A percentile compares a stretch with the other conserved stretches of the same genome.
phyloP scores from a whole-genome alignment of 1,140 invertebrate genomes.

The Galleria mellonella region DNA sequence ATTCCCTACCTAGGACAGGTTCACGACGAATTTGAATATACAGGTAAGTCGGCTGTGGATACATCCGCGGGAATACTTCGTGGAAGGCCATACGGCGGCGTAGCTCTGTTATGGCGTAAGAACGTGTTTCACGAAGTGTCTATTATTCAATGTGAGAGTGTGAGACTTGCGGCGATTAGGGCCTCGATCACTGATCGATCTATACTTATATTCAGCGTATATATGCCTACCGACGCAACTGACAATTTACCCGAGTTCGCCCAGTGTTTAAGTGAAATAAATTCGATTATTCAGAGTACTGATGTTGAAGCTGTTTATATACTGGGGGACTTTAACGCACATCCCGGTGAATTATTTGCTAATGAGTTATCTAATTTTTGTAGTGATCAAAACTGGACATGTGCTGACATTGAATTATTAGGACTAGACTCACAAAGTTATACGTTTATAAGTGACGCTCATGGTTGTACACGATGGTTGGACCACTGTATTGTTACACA shows the following conservation, averaged over 20 bases:
- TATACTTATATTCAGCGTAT: not conserved
- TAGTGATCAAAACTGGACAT: no score
- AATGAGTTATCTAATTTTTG: no score
- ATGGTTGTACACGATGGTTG: no score
- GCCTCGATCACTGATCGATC: not conserved
- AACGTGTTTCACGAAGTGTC: not conserved
- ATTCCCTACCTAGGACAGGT: no score
- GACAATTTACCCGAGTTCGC: not conserved
- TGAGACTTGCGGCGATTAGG: not conserved
- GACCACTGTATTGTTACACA: no score
- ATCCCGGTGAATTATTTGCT: no score
- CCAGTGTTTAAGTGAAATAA: slow-evolving; percentile 7
- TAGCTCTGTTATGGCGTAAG: not conserved
- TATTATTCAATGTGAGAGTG: not conserved
- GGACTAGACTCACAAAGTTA: no score
- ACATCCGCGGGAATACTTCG: not conserved
- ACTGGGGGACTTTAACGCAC: no score
- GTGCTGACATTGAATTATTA: no score
- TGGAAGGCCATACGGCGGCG: not conserved
- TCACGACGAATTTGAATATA: not conserved
- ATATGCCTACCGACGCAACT: not conserved
- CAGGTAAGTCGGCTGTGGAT: not conserved
- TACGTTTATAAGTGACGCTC: no score
- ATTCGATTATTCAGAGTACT: slow-evolving; percentile 5
- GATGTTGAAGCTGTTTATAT: slow-evolving; percentile 7